Base-by-base conservation (phyloP, 1,140 invertebrate genomes). In the Heliothis subflexa region DNA sequence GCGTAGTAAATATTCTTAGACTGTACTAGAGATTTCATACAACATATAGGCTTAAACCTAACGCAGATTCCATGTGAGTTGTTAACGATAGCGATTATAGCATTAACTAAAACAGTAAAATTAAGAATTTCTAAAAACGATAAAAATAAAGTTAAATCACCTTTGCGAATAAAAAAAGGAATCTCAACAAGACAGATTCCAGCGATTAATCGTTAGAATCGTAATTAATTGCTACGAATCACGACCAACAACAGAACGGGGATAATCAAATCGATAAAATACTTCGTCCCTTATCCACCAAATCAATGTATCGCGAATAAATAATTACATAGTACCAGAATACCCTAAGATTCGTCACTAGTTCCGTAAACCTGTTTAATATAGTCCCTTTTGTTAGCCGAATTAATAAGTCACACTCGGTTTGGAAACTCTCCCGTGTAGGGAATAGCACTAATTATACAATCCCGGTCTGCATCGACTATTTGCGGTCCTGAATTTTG, bases 401-500 rank as follows among this genome's bases (percentile, higher is more conserved):
- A 74, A 61, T 74, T 74, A 74, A 74, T 74, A 74, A 74, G 57
- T 74, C 66, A 18, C 40, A 47, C 14, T 74, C 45, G 21, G 45
- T 61, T 74, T 5, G 54, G 13, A n/a, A 61, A 61, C 25, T 74
- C 54, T 74, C 28, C 55, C 55, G 14, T 47, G n/a, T n/a, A 49
- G 71, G 71, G 70, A 61, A 74, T 74, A 49, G 4, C 3, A 11
- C 28, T 74, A 74, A 59, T 74, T 74, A 74, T 74, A 25, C 33
- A 74, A 21, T 61, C 13, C 25, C 45, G 40, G 45, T 21, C 25
- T 28, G 40, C 18, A 2, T 61, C 71, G 54, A 25, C 33, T 25
- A 18, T 74, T 74, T 74, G 45, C 33, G 55, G 12, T 74, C 11
- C 1, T 57, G 40, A 61, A 61, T 74, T 74, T 59, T n/a, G 18